Base-by-base conservation (phyloP, 2,797 vertebrate genomes). In the Coreius guichenoti region DNA sequence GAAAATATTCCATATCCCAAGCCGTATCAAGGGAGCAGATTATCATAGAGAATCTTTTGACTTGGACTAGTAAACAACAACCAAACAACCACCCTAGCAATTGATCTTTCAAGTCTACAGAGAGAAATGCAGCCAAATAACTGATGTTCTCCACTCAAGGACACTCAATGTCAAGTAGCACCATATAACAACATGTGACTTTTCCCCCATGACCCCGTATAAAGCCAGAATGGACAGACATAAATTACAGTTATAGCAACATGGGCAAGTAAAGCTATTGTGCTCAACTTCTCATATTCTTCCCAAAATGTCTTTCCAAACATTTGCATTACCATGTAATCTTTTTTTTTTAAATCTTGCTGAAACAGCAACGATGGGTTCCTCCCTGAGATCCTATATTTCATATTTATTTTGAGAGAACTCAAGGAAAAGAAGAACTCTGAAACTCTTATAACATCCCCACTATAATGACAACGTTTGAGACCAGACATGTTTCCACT, bases 401-500 rank as follows among this genome's bases (percentile, higher is more conserved):
- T 63, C 29, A 72, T 63, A 61, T 61, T 72, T 61, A 61, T 85
- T 79, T 72, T 39, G 23, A 80, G 67, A 70, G 36, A 79, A 58
- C 36, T 61, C 39, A 47, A 80, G 23, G 14, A 43, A 29, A 21
- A 83, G 58, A 83, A 33, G 23, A 76, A 65, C 17, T 83, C 73
- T 65, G 43, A 49, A 83, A 65, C 39, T 63, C 83, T 79, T 80
- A 79, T 63, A 85, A 79, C 73, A 79, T 33, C 23, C 67, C 39
- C 4, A 36, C 65, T 63, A 58, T 84, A 85, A 85, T 85, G 67
- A 85, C 83, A 72, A 47, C 14, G 54, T 85, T 84, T 84, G 7
- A 72, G 78, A 73, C 31, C 77, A 85, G 83, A 73, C 77, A 85
- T 85, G 75, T 85, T 78, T 84, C 75, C 83, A 85, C 83, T 80